Conservation (phyloP, 1,140 invertebrate genomes). For the Penaeus japonicus region DNA sequence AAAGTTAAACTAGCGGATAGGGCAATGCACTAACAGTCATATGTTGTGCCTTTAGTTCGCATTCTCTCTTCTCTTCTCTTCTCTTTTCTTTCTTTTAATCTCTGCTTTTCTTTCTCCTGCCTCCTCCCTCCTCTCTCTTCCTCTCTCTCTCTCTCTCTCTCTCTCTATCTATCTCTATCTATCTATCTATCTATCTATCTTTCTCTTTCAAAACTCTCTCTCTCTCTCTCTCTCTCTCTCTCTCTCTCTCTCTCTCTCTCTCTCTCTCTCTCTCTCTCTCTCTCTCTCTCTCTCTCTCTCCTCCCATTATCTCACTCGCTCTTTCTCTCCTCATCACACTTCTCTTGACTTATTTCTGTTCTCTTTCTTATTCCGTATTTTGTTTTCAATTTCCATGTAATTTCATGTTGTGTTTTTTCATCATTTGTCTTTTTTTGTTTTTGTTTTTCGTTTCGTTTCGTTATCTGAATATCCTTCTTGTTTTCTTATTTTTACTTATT, state of each 20-base stretch:
- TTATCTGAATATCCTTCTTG: too few relatives aligned
- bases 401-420: background rate
- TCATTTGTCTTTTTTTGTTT: too few relatives aligned
- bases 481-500: too few relatives aligned
- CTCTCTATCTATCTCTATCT: background rate
- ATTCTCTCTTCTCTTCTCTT: background rate
- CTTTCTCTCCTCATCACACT: background rate
- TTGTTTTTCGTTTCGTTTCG: too few relatives aligned
- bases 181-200: background rate
- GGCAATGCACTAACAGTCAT: background rate
- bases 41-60: background rate
- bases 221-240: background rate
- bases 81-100: background rate
- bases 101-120: background rate
- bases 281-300: background rate
- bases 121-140: background rate
- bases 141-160: background rate
- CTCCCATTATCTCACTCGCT: constrained; percentile 4
- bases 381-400: background rate
- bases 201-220: background rate
- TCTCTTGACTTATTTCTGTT: background rate
- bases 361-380: background rate
- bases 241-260: background rate
- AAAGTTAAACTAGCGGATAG: too few relatives aligned
- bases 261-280: constrained; percentile 17